Base-by-base conservation (phyloP, 2,797 vertebrate species). In the Cygnus olor region DNA sequence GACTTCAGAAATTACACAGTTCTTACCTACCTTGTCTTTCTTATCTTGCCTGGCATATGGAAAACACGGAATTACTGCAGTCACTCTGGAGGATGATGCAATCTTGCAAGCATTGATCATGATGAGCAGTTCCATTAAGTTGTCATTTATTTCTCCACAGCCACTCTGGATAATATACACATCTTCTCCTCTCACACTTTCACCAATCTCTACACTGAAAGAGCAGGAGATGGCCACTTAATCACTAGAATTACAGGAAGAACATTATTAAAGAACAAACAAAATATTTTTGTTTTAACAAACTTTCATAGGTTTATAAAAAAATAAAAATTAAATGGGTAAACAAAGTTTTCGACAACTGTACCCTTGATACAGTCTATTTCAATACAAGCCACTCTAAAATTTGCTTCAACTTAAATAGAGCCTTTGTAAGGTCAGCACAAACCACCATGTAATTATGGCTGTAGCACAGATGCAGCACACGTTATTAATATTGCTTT, bases 71-170 rank as follows among this genome's bases (percentile, higher is more conserved):
- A 99, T 99, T 97, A 99, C 99, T 1, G 99, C 99, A 1, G 99
- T 99, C 95, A 99, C 99, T 13, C 99, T 98, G 87, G 98, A 99
- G 12, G 99, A 98, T 0, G 99, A 99, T 2, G 99, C 99, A 49
- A 99, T 99, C 97, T 99, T 99, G 97, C 99, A 99, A 61, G 99
- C 99, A 32, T 99, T 99, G 93, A 99, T 99, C 99, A 99, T 99
- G 93, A 99, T 99, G 10, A 99, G 98, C 53, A 99, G 98, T 90
- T 99, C 99, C 99, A 99, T 99, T 78, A 99, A 97, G 97, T 99
- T 99, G 98, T 99, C 99, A 32, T 99, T 99, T 92, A 99, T 99
- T 96, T 99, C 99, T 3, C 99, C 99, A 9, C 99, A 99, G 82
- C 99, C 99, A 51, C 99, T 99, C 98, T 99, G 99, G 83, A 99